These are phyloP conservation scores for Picathartes gymnocephalus DNA, from an alignment of 2,113 vertebrate genomes.

Conservation along the genomic window DNA sequence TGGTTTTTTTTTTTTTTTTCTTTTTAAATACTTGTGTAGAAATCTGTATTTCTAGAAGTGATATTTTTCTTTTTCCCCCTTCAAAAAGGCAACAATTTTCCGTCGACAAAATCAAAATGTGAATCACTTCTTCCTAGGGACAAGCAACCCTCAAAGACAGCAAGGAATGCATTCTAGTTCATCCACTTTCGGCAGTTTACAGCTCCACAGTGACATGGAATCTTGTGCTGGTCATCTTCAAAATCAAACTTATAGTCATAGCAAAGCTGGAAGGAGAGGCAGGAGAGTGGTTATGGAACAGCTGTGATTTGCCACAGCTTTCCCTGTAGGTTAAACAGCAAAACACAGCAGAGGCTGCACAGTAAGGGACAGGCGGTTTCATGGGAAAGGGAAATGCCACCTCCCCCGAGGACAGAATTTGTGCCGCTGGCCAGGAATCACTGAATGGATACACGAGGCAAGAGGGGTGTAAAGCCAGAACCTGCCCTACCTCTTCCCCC, in stretches of 20 bases:
- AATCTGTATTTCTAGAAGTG: constrained; percentile 52
- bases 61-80: background rate
- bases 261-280: constrained; percentile 78
- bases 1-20: background rate
- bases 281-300: background rate
- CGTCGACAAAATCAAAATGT: constrained; percentile 38
- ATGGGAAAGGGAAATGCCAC: background rate
- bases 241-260: constrained; percentile 99
- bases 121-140: constrained; percentile 74
- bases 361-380: rapidly evolving
- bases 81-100: constrained; percentile 48
- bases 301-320: background rate
- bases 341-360: rapidly evolving
- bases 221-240: constrained; percentile 99
- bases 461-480: background rate
- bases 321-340: too few species aligned
- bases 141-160: constrained; percentile 70
- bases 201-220: constrained; percentile 96
- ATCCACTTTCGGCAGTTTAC: constrained; percentile 99
- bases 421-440: background rate
- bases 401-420: background rate
- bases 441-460: rapidly evolving
- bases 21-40: constrained; percentile 7
- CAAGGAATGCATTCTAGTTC: constrained; percentile 88
- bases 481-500: constrained; percentile 87